Evolutionary conservation across 2,113 vertebrate species (phyloP).

Genomic region (Boleophthalmus pectinirostris): DNA sequence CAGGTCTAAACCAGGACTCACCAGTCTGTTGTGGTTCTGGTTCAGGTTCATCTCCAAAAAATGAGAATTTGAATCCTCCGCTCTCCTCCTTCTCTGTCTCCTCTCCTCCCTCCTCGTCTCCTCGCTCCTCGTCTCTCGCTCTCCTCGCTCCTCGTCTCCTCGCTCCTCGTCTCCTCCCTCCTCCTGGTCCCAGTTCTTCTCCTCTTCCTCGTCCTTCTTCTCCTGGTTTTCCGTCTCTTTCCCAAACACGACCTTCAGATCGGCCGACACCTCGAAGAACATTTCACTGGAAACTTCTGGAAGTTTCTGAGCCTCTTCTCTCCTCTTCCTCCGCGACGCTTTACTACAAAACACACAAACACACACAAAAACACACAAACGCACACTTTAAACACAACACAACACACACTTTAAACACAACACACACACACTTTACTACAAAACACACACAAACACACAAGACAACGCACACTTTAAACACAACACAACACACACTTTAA

Average conservation of each 20-base stretch:
- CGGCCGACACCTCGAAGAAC: conserved; percentile 80
- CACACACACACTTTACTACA: too few relatives aligned
- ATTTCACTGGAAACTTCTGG: conserved; percentile 88
- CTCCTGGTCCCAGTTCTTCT: conserved; percentile 6
- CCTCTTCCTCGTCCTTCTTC: conserved; percentile 3
- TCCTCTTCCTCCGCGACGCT: conserved; percentile 82
- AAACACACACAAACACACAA: too few relatives aligned
- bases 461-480: too few relatives aligned
- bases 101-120: conserved; percentile 17
- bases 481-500: too few relatives aligned
- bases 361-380: too few relatives aligned
- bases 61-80: conserved; percentile 85
- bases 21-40: conserved; percentile 50
- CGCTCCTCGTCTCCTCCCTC: conserved; percentile 28
- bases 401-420: too few relatives aligned
- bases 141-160: conserved; percentile 35
- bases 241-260: conserved; percentile 86
- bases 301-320: conserved; percentile 80
- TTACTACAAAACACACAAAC: conserved; percentile 73
- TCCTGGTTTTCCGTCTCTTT: conserved; percentile 45
- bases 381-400: too few relatives aligned
- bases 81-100: conserved; percentile 36
- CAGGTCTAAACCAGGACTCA: conserved; percentile 24
- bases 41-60: conserved; percentile 76
- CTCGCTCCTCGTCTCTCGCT: too few relatives aligned